Evolutionary conservation across 2,113 vertebrate species (phyloP).

Genomic region (Sinocyclocheilus grahami): DNA sequence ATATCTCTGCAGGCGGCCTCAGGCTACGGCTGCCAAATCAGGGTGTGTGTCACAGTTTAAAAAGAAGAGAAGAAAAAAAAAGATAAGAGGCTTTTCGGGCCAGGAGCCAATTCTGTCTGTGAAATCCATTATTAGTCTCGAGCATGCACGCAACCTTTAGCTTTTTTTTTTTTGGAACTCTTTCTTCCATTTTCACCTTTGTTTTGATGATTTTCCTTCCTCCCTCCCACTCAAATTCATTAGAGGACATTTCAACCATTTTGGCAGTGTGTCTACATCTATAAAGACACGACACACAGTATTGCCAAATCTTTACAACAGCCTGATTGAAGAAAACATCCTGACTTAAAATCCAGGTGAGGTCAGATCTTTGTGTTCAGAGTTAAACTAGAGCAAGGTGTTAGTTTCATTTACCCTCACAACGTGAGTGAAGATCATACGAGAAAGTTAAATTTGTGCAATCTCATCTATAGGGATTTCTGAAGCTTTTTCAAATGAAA

Average conservation of each 20-base stretch:
- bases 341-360: not conserved
- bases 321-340: not conserved
- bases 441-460: not conserved
- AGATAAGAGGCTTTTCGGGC: slow-evolving; percentile 58
- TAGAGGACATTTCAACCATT: not conserved
- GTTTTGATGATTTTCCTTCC: slow-evolving; percentile 39
- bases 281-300: not conserved
- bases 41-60: slow-evolving; percentile 64
- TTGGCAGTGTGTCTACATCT: not conserved
- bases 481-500: not conserved
- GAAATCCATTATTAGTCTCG: slow-evolving; percentile 61
- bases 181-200: slow-evolving; percentile 24
- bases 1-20: slow-evolving; percentile 60
- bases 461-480: not conserved
- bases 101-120: slow-evolving; percentile 52
- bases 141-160: slow-evolving; percentile 57
- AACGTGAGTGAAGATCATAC: not conserved
- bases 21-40: slow-evolving; percentile 64
- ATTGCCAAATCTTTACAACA: not conserved
- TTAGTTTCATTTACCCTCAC: not conserved
- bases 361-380: not conserved
- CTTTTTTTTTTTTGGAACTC: not conserved
- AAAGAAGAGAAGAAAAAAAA: slow-evolving; percentile 55
- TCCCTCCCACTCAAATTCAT: slow-evolving; percentile 14
- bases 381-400: not conserved